Evolutionary conservation across 2,888 invertebrate species (phyloP), one percentile per base, ranked within the genome.

Genomic region (Julus scandinavius): DNA sequence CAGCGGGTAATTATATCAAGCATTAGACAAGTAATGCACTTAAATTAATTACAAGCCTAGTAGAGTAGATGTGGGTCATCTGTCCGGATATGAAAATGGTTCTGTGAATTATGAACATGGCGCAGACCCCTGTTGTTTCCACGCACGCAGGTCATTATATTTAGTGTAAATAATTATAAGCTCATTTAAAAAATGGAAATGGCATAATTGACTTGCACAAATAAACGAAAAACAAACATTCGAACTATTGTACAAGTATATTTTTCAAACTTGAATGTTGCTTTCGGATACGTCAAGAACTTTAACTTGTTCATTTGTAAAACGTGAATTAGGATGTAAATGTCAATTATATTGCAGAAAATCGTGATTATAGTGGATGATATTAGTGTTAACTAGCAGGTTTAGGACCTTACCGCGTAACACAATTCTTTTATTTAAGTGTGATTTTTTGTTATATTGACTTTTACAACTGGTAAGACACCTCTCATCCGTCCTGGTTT

Each of bases 1-100:
- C 80, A 80, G 80, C 80, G 80, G 80, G 80, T 80, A 80, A 80
- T 80, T 80, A 80, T 80, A 80, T 38, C 38, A 38, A 13, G 80
- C 80, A 38, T 38, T 38, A 80, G 80, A 38, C 80, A 13, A 80
- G 80, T 38, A 80, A 80, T 80, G 80, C 80, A 80, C 80, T 80
- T 38, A 80, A 13, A 80, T 80, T 80, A 80, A 80, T 80, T 80
- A 29, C 80, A 13, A 80, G 13, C 11, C 38, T 80, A 29, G 80
- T 80, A 54, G 54, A 11, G 13, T 6, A 80, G 7, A 80, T 29
- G 13, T 80, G 80, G 80, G 80, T 80, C 80, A 80, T 80, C 80
- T 20, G 80, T 13, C 38, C 80, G 80, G 80, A 80, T 80, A 38
- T 38, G 80, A 80, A 38, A 80, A 80, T 80, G 29, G 29, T 80